These are phyloP conservation scores for Drosophila gaucha DNA, from an alignment of 2,888 invertebrate species.

Conservation along the genomic window DNA sequence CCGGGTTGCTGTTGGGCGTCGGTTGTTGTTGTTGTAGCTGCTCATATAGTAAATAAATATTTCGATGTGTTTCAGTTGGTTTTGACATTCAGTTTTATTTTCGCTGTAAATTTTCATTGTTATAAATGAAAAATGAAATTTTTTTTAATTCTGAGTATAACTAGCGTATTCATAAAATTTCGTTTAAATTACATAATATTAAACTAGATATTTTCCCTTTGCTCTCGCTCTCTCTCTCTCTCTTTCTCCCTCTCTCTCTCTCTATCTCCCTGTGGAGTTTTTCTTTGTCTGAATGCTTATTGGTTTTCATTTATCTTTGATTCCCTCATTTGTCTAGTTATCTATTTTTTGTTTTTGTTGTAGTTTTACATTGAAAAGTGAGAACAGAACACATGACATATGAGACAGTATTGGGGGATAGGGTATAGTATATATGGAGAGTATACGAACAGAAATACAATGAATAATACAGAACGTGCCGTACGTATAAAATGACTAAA, in stretches of 20 bases:
- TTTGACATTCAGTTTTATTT: conserved; percentile 74
- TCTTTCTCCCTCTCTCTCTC: conserved; percentile 9
- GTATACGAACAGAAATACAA: conserved; percentile 56
- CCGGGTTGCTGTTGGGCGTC: conserved; percentile 33
- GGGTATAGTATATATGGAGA: conserved; percentile 6
- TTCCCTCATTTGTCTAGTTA: conserved; percentile 67
- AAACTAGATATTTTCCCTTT: conserved; percentile 71
- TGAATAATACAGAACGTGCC: conserved; percentile 59
- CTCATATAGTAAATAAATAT: conserved; percentile 7
- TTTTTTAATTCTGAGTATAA: conserved; percentile 65
- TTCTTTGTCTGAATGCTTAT: conserved; percentile 21
- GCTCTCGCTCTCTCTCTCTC: conserved; percentile 22
- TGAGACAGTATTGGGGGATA: conserved; percentile 8
- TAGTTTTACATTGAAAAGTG: conserved; percentile 9
- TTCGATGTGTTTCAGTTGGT: conserved; percentile 27
- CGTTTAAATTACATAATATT: conserved; percentile 79
- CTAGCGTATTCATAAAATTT: conserved; percentile 75
- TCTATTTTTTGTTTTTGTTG: conserved; percentile 8
- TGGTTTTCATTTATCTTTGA: conserved; percentile 38
- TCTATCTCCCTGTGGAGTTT: conserved; percentile 32
- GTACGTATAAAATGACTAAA: conserved; percentile 51
- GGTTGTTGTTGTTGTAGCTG: conserved; percentile 20
- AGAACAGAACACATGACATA: conserved; percentile 14
- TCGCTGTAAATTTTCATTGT: conserved; percentile 71
- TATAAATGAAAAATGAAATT: conserved; percentile 73